Conservation (phyloP, 2,888 invertebrate genomes). For the Steinernema scapterisci region DNA sequence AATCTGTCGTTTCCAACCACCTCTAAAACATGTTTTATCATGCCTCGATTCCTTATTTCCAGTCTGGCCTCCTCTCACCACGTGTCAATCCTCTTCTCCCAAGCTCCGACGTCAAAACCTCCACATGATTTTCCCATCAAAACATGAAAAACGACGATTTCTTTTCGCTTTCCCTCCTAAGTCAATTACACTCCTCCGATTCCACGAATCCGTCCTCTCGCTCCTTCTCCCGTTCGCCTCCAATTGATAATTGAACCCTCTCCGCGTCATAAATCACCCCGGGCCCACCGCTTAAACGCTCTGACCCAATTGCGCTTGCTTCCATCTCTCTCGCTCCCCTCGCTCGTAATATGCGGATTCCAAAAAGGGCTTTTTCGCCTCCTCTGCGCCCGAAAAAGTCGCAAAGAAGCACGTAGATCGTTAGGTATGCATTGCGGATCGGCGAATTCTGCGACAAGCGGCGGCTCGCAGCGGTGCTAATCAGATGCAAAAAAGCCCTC, state of each 20-base stretch:
- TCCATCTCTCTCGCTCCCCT: background rate
- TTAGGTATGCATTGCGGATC: conserved; percentile 26
- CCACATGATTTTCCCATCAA: conserved; percentile 16
- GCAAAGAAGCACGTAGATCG: background rate
- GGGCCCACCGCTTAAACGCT: background rate
- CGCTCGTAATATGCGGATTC: background rate
- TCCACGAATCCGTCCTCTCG: no score
- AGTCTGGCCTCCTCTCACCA: no score
- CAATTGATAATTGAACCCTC: conserved; percentile 29
- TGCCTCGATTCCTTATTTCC: no score
- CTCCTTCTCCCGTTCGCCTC: background rate
- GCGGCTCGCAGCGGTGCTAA: background rate
- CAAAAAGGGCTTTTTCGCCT: background rate
- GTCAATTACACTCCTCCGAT: background rate
- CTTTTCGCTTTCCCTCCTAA: conserved; percentile 2
- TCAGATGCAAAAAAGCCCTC: conserved; percentile 10
- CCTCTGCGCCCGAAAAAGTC: background rate
- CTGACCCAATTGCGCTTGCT: background rate
- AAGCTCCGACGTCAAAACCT: background rate
- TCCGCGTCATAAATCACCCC: conserved; percentile 5
- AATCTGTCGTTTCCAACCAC: no score
- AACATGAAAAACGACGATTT: conserved; percentile 23
- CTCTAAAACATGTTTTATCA: conserved; percentile 12
- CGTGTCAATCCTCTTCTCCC: background rate
- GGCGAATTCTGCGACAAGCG: conserved; percentile 10